Percentiles rank a stretch among this genome's conserved stretches.
Evolutionary conservation across 1,140 invertebrate genomes (phyloP).

Genomic region (Polypedilum pembai): DNA sequence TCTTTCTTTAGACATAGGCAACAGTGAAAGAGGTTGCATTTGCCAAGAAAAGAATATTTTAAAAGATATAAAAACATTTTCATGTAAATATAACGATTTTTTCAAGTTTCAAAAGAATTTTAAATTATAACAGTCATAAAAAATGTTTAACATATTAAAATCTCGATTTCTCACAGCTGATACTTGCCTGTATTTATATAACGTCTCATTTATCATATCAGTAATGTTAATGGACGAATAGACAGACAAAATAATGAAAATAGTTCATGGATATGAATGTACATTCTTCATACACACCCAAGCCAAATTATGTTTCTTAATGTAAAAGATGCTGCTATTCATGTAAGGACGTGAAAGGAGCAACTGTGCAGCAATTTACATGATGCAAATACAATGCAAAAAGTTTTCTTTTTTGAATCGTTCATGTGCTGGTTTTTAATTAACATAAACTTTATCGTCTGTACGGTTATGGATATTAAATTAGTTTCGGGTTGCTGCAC

Average conservation of each 20-base stretch:
- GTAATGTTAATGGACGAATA: too few species aligned
- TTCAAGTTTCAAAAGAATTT: too few species aligned
- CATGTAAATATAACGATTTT: too few species aligned
- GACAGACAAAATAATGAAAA: too few species aligned
- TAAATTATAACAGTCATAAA: too few species aligned
- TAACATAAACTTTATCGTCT: constrained; percentile 13
- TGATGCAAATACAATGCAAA: constrained; percentile 9
- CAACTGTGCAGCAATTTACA: background rate
- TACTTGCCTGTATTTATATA: too few species aligned
- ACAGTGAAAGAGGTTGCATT: background rate
- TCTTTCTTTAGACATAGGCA: background rate
- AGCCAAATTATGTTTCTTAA: background rate
- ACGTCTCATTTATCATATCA: too few species aligned
- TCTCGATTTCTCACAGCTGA: too few species aligned
- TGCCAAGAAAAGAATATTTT: background rate
- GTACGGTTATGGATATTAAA: background rate
- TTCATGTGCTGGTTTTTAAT: constrained; percentile 17
- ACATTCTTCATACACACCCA: background rate
- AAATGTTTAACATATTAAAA: too few species aligned
- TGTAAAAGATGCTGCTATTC: background rate
- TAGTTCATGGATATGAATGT: too few species aligned
- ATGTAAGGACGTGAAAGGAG: background rate
- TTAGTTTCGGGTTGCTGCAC: background rate
- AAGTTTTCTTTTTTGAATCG: background rate
- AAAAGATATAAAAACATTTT: too few species aligned